phyloP scores from a whole-genome alignment of 2,797 vertebrate genomes.

The Ptychadena robeensis region DNA sequence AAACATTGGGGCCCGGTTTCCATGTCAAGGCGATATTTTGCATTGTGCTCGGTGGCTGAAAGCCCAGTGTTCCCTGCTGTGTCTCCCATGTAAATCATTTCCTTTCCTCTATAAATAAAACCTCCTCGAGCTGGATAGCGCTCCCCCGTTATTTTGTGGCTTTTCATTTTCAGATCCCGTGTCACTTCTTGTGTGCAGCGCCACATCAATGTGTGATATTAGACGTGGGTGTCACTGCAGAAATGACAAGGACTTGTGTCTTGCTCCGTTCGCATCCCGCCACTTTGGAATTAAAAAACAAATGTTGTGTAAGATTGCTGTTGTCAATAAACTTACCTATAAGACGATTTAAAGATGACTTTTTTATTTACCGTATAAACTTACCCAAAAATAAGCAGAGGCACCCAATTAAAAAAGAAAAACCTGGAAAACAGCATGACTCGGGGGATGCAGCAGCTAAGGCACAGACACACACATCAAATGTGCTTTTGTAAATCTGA shows the following conservation, averaged over 20 bases:
- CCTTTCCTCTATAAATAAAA: constrained; percentile 47
- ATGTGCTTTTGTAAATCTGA: too few relatives aligned
- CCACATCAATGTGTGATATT: constrained; percentile 21
- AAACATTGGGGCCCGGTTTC: constrained; percentile 47
- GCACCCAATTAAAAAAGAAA: too few relatives aligned
- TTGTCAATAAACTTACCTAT: background rate
- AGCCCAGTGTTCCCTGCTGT: constrained; percentile 47
- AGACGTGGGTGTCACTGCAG: constrained; percentile 8
- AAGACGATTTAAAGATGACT: background rate
- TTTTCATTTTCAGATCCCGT: constrained; percentile 22
- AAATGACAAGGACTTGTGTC: background rate
- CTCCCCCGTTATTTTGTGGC: constrained; percentile 38
- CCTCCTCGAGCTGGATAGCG: constrained; percentile 3
- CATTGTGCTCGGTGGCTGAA: constrained; percentile 37
- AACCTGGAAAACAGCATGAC: too few relatives aligned
- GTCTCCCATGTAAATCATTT: constrained; percentile 50
- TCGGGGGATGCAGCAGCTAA: too few relatives aligned
- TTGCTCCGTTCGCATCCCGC: background rate
- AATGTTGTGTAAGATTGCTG: background rate
- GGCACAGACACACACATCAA: too few relatives aligned
- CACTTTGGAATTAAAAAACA: background rate
- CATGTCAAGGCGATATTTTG: constrained; percentile 36
- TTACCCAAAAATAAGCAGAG: too few relatives aligned
- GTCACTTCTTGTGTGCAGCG: constrained; percentile 17
- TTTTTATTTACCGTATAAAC: too few relatives aligned